Conservation (phyloP, 2,888 invertebrate genomes). For the Drosophila paranaensis region DNA sequence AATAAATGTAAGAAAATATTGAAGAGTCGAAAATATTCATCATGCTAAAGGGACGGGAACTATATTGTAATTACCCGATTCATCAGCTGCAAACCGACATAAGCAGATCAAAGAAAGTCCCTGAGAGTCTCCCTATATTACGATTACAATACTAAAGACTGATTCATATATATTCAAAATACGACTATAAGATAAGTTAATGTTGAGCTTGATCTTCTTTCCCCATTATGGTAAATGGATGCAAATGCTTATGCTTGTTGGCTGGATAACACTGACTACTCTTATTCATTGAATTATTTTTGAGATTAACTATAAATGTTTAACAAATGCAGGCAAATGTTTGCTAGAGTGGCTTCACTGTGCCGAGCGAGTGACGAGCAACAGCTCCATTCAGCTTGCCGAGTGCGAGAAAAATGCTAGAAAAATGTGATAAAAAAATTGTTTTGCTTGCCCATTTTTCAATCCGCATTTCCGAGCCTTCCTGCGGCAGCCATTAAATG, state of each 20-base stretch:
- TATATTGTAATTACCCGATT: neutral
- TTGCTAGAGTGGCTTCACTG: conserved; percentile 32
- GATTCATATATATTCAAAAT: no score
- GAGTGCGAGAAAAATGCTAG: conserved; percentile 47
- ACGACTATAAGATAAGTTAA: no score
- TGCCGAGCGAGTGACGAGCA: conserved; percentile 20
- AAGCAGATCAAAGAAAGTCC: no score
- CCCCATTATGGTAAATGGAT: no score
- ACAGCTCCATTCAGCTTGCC: conserved; percentile 30
- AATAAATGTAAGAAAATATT: neutral
- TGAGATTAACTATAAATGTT: neutral
- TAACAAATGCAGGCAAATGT: neutral
- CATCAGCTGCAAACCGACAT: no score
- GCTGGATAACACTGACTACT: no score
- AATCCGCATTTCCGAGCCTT: conserved; percentile 17
- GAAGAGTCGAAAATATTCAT: neutral
- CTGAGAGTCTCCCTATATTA: no score
- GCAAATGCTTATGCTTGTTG: no score
- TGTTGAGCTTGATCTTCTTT: no score
- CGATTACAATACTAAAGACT: no score
- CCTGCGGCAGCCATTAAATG: conserved; percentile 20
- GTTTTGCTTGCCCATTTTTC: conserved; percentile 38
- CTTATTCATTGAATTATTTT: neutral
- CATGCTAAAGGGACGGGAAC: neutral
- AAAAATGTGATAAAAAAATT: conserved; percentile 60